A percentile compares a stretch with the other conserved stretches of the same genome.
These are phyloP conservation scores for Sebastes glaucus DNA, from an alignment of 2,797 vertebrate species.

Conservation along the genomic window DNA sequence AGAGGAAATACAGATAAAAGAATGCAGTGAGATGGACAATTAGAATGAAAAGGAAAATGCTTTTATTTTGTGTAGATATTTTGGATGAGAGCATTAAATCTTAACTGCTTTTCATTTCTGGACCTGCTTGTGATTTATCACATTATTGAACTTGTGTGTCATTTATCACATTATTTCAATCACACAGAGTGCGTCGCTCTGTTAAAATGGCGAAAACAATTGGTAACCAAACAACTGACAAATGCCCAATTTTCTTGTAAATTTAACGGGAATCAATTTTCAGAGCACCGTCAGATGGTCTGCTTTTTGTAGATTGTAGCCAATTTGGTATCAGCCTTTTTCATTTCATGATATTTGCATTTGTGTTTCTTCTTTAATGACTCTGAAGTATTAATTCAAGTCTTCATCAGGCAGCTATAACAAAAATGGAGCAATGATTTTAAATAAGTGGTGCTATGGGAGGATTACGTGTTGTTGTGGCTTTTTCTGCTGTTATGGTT, in stretches of 20 bases:
- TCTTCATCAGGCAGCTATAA: constrained; percentile 21
- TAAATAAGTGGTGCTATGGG: constrained; percentile 24
- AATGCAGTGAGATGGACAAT: constrained; percentile 62
- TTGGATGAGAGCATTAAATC: constrained; percentile 61
- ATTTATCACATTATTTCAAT: constrained; percentile 70
- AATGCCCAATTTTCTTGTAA: constrained; percentile 46
- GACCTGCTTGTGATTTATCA: constrained; percentile 58
- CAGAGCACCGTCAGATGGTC: constrained; percentile 14
- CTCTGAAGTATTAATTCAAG: constrained; percentile 31
- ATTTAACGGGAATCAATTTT: constrained; percentile 59
- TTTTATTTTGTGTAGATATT: constrained; percentile 72
- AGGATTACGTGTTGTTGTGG: constrained; percentile 73
- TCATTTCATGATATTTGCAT: constrained; percentile 45
- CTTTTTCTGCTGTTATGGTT: constrained; percentile 53
- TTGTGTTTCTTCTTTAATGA: constrained; percentile 29
- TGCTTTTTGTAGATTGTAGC: constrained; percentile 13
- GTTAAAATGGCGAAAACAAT: constrained; percentile 37
- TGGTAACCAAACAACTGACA: constrained; percentile 44
- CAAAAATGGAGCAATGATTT: constrained; percentile 45
- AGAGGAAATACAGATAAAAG: constrained; percentile 57
- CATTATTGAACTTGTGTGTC: constrained; percentile 59
- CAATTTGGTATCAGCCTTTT: constrained; percentile 45
- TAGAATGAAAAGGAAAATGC: constrained; percentile 66
- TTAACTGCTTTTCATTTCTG: constrained; percentile 68
- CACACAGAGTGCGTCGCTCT: constrained; percentile 16